These are phyloP conservation scores for Zosterops japonicus DNA, from an alignment of 2,113 vertebrate genomes.

Conservation along the genomic window DNA sequence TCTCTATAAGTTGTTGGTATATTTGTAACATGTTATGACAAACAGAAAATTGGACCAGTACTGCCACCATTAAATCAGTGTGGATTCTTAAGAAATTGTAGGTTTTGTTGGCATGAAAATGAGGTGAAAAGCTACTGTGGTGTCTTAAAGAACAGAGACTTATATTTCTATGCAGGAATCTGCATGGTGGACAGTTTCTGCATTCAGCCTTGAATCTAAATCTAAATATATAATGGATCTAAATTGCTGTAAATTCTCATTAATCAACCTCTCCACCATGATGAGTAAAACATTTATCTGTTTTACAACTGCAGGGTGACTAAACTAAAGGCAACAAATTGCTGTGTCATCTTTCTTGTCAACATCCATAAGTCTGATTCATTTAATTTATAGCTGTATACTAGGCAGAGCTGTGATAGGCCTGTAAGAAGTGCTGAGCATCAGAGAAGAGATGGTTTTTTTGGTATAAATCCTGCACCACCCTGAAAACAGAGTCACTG, in stretches of 20 bases:
- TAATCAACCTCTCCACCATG: not conserved
- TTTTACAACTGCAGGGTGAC: not conserved
- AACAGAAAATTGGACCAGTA: not conserved
- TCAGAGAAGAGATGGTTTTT: not conserved
- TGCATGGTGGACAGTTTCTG: not conserved
- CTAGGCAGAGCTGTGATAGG: not conserved
- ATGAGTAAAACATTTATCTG: not conserved
- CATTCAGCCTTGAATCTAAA: not conserved
- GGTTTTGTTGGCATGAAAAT: not conserved
- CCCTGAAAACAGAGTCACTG: not conserved
- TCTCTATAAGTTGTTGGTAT: not conserved
- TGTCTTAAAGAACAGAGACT: not conserved
- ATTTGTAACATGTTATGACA: not conserved
- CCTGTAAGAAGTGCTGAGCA: not conserved
- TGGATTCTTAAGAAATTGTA: not conserved
- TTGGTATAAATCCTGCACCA: not conserved
- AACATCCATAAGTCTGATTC: not conserved
- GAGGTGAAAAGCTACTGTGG: not conserved
- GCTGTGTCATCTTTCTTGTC: not conserved
- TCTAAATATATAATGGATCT: not conserved
- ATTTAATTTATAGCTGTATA: not conserved
- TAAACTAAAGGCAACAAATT: not conserved
- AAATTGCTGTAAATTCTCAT: not conserved
- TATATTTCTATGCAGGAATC: not conserved
- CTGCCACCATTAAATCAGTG: not conserved